Conservation (phyloP, 1,140 invertebrate species). For the Apis laboriosa region DNA sequence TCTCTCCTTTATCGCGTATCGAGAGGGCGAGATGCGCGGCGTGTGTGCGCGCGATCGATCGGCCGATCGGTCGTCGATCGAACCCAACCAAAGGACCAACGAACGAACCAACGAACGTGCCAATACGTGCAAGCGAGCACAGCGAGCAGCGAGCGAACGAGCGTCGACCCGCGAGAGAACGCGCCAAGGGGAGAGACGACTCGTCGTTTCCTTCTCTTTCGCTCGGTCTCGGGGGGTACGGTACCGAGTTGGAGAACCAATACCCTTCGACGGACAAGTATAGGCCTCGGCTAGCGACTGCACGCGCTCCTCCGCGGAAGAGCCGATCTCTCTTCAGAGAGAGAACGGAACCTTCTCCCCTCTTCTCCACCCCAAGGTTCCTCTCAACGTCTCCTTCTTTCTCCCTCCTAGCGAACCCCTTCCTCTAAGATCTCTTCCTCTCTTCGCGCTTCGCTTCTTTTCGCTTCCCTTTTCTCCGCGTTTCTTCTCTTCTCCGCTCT, state of each 20-base stretch:
- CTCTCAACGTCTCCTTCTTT: conserved; percentile 22
- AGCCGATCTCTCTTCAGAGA: conserved; percentile 70
- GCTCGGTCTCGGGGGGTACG: conserved; percentile 52
- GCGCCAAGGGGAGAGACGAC: conserved; percentile 39
- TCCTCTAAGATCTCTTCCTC: conserved; percentile 42
- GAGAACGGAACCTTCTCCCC: conserved; percentile 59
- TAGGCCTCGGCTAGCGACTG: conserved; percentile 79
- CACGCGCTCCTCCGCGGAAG: conserved; percentile 74
- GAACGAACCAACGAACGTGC: conserved; percentile 16
- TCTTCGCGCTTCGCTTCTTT: not conserved
- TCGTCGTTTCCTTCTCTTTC: conserved; percentile 52
- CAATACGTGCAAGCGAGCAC: not conserved
- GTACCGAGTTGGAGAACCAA: conserved; percentile 65
- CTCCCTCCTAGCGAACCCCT: not conserved
- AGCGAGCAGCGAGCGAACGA: conserved; percentile 27
- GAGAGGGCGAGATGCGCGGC: not conserved
- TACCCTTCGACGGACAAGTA: conserved; percentile 77
- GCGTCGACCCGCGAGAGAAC: conserved; percentile 43
- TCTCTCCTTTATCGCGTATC: conserved; percentile 13
- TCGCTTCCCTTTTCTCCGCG: not conserved
- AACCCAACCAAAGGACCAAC: not conserved
- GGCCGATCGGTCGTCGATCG: conserved; percentile 22
- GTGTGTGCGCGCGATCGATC: conserved; percentile 7
- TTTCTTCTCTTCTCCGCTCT: conserved; percentile 2
- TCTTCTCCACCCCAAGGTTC: conserved; percentile 41